phyloP scores from a whole-genome alignment of 1,140 invertebrate species.

The Anadara kagoshimensis region DNA sequence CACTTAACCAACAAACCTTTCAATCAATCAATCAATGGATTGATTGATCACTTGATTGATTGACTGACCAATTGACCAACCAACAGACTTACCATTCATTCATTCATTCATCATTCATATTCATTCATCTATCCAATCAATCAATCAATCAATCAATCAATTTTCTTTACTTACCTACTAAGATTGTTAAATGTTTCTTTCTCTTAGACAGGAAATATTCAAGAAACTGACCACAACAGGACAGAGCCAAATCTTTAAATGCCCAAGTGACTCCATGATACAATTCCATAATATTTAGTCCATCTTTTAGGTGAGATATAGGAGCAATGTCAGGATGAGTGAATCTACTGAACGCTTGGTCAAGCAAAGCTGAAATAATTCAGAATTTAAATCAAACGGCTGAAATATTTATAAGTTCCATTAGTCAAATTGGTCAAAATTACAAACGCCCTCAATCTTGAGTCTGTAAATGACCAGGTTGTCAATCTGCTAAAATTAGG shows the following conservation, averaged over 20 bases:
- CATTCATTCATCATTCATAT: too few species aligned
- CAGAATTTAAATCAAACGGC: constrained; percentile 3
- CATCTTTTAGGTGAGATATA: constrained; percentile 59
- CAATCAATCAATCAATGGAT: too few species aligned
- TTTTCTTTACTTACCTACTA: constrained; percentile 63
- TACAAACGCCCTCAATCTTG: too few species aligned
- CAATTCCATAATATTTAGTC: constrained; percentile 72
- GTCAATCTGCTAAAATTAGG: too few species aligned
- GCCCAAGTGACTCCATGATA: constrained; percentile 75
- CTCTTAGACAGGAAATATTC: constrained; percentile 72
- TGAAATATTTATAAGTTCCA: constrained; percentile 1
- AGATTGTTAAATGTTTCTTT: constrained; percentile 67
- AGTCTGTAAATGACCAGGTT: too few species aligned
- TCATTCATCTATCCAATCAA: too few species aligned
- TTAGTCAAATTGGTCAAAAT: too few species aligned
- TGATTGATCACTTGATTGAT: too few species aligned
- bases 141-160: background rate
- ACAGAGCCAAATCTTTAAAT: constrained; percentile 76
- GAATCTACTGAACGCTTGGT: constrained; percentile 64
- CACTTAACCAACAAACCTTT: too few species aligned
- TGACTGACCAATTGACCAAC: too few species aligned
- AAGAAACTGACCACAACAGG: constrained; percentile 72
- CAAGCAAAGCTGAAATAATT: constrained; percentile 62
- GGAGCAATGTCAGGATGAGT: constrained; percentile 63
- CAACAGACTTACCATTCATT: too few species aligned